Conservation (phyloP, 2,113 vertebrate genomes). For the Amia ocellicauda region DNA sequence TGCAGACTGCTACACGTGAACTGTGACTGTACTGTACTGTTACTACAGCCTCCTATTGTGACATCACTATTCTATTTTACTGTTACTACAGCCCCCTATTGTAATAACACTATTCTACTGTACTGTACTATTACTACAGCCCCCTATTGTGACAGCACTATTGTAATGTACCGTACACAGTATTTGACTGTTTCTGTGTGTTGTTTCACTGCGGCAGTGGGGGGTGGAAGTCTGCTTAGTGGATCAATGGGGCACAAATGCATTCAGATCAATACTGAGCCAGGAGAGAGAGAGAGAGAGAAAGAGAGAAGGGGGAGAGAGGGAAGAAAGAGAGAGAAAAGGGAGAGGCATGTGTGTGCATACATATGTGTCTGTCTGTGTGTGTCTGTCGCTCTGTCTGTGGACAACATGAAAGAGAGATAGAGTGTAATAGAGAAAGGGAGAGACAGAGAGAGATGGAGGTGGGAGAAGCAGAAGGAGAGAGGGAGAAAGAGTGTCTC, state of each 20-base stretch:
- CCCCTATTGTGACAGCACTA: too few species aligned
- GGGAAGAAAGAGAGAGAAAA: background rate
- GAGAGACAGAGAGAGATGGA: constrained; percentile 13
- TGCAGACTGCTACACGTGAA: too few species aligned
- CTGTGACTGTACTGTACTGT: too few species aligned
- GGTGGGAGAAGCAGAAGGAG: constrained; percentile 25
- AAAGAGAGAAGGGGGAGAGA: background rate
- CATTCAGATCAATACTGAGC: constrained; percentile 71
- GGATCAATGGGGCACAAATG: constrained; percentile 71
- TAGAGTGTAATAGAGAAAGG: background rate
- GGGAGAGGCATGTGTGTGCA: constrained; percentile 27
- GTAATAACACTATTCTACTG: too few species aligned
- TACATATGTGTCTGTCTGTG: constrained; percentile 24
- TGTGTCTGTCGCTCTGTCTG: constrained; percentile 5
- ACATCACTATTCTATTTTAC: too few species aligned
- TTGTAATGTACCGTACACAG: too few species aligned
- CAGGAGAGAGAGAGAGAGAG: constrained; percentile 51
- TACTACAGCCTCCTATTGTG: too few species aligned
- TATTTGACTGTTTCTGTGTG: too few species aligned
- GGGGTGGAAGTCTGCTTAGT: constrained; percentile 28
- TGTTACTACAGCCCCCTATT: too few species aligned
- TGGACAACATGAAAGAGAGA: background rate
- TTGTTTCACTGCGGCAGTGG: constrained; percentile 6
- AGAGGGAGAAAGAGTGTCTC: constrained; percentile 33
- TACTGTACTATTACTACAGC: too few species aligned